phyloP scores from a whole-genome alignment of 2,797 vertebrate genomes.

The Cetoscarus ocellatus region DNA sequence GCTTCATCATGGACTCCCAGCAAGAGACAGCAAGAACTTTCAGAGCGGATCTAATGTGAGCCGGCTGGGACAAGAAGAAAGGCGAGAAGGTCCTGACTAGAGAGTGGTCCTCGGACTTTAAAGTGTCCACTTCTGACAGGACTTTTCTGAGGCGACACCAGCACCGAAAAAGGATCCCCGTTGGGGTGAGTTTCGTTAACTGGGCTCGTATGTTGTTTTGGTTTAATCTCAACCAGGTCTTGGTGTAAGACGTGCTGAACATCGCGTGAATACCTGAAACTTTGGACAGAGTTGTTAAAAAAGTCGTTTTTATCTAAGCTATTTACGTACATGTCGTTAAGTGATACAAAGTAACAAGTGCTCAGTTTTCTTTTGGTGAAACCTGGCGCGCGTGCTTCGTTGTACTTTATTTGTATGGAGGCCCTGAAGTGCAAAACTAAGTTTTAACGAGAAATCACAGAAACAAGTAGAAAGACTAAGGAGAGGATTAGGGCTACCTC shows the following conservation, averaged over 20 bases:
- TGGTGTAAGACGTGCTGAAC: not conserved
- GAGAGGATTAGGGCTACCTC: no score
- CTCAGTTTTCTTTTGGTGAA: no score
- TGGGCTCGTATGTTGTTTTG: not conserved
- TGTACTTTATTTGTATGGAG: no score
- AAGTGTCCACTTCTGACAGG: not conserved
- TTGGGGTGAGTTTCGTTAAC: slow-evolving; percentile 27
- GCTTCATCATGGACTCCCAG: slow-evolving; percentile 4
- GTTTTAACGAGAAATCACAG: no score
- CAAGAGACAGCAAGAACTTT: not conserved
- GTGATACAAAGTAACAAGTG: not conserved
- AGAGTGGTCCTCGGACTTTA: not conserved
- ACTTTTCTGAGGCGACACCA: not conserved
- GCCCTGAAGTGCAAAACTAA: no score
- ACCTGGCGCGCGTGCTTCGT: no score
- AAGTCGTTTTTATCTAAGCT: not conserved
- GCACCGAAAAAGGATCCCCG: not conserved
- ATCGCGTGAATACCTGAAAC: no score
- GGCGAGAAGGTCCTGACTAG: not conserved
- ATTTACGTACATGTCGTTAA: not conserved
- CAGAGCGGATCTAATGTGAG: not conserved
- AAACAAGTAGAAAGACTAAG: no score
- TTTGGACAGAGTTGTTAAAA: not conserved
- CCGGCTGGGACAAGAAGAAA: not conserved
- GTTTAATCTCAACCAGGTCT: not conserved